Evolutionary conservation across 2,888 invertebrate species (phyloP).

Genomic region (Camponotus fellah): DNA sequence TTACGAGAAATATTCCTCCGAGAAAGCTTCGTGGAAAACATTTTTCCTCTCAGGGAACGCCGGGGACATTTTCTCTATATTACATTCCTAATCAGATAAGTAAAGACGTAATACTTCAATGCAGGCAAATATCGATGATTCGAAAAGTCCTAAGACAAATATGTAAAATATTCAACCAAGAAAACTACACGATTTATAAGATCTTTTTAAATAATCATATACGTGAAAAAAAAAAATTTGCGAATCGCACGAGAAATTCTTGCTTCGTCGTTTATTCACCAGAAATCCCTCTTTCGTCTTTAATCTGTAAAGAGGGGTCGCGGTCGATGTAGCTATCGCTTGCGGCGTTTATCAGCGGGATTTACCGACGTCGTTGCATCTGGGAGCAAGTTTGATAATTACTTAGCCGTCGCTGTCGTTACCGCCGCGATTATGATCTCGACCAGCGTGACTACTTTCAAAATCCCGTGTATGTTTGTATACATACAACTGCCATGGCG

Average conservation of each 20-base stretch:
- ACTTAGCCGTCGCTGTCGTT: background rate
- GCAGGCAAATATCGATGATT: slow-evolving; percentile 11
- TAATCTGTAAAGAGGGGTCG: slow-evolving; percentile 8
- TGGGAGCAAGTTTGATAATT: slow-evolving; percentile 26
- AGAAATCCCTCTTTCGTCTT: slow-evolving; percentile 1
- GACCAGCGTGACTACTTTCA: slow-evolving; percentile 65
- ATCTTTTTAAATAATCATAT: background rate
- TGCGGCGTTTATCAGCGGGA: slow-evolving; percentile 3
- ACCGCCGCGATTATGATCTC: slow-evolving; percentile 35
- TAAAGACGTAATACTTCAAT: background rate
- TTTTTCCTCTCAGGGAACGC: background rate
- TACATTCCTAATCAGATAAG: background rate
- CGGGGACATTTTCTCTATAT: background rate
- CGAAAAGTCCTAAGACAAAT: background rate
- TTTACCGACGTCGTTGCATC: background rate
- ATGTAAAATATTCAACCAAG: too few relatives aligned
- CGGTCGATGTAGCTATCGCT: slow-evolving; percentile 16
- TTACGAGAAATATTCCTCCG: background rate
- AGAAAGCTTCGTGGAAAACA: background rate
- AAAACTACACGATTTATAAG: background rate
- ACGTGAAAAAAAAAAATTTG: background rate
- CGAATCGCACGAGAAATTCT: background rate
- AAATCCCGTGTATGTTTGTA: slow-evolving; percentile 60
- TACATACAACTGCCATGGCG: slow-evolving; percentile 34
- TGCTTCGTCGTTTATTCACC: background rate